These are phyloP conservation scores for Epirrhoe tristata DNA, from an alignment of 2,888 invertebrate species.

Conservation along the genomic window DNA sequence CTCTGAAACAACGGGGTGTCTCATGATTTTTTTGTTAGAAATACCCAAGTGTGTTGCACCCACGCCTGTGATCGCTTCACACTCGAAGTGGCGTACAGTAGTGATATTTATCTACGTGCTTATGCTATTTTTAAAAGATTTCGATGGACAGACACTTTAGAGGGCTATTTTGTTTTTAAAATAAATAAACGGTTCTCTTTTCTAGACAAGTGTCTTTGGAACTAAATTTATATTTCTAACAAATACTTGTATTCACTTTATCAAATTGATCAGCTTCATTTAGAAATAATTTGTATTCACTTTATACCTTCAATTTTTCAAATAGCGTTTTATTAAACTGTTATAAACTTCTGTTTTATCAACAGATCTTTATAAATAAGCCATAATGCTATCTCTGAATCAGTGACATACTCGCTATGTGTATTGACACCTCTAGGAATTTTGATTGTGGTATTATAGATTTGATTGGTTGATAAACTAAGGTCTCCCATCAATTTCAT, in stretches of 20 bases:
- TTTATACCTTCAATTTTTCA: conserved; percentile 28
- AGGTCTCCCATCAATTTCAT: conserved; percentile 80
- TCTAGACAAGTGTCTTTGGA: not conserved
- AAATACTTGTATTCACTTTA: not conserved
- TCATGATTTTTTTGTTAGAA: conserved; percentile 72
- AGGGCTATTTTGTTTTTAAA: conserved; percentile 39
- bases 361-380: conserved; percentile 49
- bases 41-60: conserved; percentile 72
- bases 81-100: conserved; percentile 80
- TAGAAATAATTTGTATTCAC: not conserved
- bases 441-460: conserved; percentile 76
- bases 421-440: conserved; percentile 85
- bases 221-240: not conserved
- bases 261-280: not conserved
- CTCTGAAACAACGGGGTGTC: conserved; percentile 83
- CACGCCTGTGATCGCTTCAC: conserved; percentile 81
- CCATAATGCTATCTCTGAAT: conserved; percentile 59
- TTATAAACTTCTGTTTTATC: conserved; percentile 5
- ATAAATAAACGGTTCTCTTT: not conserved
- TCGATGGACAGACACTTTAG: conserved; percentile 32
- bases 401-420: conserved; percentile 68
- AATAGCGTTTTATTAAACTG: conserved; percentile 20
- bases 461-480: conserved; percentile 72
- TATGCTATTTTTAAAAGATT: conserved; percentile 67
- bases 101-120: conserved; percentile 69